Evolutionary conservation across 1,140 invertebrate species (phyloP), one percentile per base, ranked within the genome.

Genomic region (Caenorhabditis latens): DNA sequence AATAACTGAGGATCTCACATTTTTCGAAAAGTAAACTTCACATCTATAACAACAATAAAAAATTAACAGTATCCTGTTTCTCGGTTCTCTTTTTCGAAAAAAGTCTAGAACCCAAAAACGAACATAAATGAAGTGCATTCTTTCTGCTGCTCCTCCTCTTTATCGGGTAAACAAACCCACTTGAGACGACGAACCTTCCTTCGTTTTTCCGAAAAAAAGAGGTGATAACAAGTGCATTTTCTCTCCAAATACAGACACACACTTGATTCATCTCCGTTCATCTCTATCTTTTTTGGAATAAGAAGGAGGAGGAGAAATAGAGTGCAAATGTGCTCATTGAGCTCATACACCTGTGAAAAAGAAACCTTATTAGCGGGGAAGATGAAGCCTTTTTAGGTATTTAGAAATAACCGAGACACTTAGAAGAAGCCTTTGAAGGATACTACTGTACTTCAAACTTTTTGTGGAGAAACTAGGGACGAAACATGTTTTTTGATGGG

Each of bases 211-310:
- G 71, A 65, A 65, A 65, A 65, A 65, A 42, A 16, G 65, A 79
- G 71, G 71, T 79, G 71, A 79, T 79, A 79, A 79, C 71, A 79
- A 79, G 71, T 79, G 71, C 71, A 79, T 53, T 50, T n/a, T 24
- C 46, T 32, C 57, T 21, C 61, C 46, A 50, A 50, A 79, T 42
- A 79, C 71, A 79, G 71, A 50, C 71, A 75, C 16, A 50, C 71
- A 43, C 16, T 79, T 50, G 6, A 50, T 79, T 13, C 32, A 32
- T 32, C 40, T n/a, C n/a, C 71, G 13, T n/a, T 19, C 46, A 2
- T 46, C 14, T 21, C 40, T 24, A 11, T n/a, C 21, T 75, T 75
- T 75, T 75, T 75, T 6, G 46, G 14, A 50, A 79, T 46, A 50
- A 32, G 21, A 79, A 11, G 32, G 32, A 32, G 32, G 32, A 79